Evolutionary conservation across 2,888 invertebrate species (phyloP).

Genomic region (Hemithea aestivaria): DNA sequence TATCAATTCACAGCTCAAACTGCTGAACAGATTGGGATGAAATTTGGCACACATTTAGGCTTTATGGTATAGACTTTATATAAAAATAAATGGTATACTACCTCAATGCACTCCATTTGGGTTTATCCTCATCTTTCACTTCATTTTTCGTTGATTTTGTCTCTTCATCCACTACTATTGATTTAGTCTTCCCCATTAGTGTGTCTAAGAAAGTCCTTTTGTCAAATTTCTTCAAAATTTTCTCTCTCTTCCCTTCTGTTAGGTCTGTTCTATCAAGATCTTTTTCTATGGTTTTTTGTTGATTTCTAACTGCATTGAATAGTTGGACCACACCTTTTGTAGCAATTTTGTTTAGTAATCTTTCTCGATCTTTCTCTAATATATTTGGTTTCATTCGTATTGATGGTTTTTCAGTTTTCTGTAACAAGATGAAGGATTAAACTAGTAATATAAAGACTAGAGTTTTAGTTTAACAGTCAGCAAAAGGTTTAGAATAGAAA

Average conservation of each 20-base stretch:
- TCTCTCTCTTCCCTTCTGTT: constrained; percentile 87
- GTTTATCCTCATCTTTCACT: constrained; percentile 53
- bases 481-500: no score
- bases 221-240: constrained; percentile 85
- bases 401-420: constrained; percentile 81
- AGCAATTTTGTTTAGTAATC: constrained; percentile 88
- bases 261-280: constrained; percentile 86
- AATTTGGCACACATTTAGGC: no score
- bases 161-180: constrained; percentile 71
- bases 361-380: constrained; percentile 87
- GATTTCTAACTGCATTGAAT: constrained; percentile 93
- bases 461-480: no score
- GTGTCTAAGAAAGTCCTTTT: constrained; percentile 88
- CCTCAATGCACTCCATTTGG: constrained; percentile 82
- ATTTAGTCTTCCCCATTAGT: constrained; percentile 84
- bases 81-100: constrained; percentile 25
- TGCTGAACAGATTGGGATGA: no score
- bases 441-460: no score
- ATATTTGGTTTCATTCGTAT: constrained; percentile 87
- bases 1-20: no score
- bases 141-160: constrained; percentile 58
- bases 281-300: constrained; percentile 87
- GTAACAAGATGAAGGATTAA: no score
- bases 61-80: no score
- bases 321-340: constrained; percentile 95